phyloP scores from a whole-genome alignment of 1,140 invertebrate genomes.

The Psilanteris sp. region DNA sequence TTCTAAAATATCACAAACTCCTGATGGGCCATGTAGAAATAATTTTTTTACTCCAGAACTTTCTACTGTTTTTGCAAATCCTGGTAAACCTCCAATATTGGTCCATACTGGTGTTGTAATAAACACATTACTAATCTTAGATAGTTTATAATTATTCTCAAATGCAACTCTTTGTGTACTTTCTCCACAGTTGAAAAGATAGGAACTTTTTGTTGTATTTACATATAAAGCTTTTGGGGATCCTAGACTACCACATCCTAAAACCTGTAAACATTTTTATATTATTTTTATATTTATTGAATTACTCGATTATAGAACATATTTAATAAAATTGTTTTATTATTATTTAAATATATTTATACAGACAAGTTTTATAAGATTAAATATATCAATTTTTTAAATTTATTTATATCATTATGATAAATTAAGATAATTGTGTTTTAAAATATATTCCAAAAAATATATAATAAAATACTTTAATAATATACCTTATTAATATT shows the following conservation, averaged over 20 bases:
- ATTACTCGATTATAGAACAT: no score
- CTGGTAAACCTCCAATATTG: constrained; percentile 91
- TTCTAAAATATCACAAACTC: constrained; percentile 84
- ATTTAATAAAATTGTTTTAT: no score
- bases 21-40: constrained; percentile 90
- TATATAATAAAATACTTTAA: no score
- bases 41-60: constrained; percentile 89
- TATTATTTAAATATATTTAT: no score
- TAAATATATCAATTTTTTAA: no score
- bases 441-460: no score
- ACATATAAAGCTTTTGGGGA: constrained; percentile 34
- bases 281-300: no score
- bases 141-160: constrained; percentile 91
- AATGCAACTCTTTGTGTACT: constrained; percentile 91
- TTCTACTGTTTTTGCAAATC: constrained; percentile 90
- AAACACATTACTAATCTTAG: constrained; percentile 86
- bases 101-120: constrained; percentile 91
- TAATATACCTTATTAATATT: no score
- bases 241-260: constrained; percentile 50
- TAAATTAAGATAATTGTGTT: no score
- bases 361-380: no score
- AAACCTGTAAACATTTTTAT: no score
- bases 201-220: constrained; percentile 69
- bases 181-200: constrained; percentile 97
- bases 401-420: no score